These are phyloP conservation scores for Acronicta psi DNA, from an alignment of 2,888 invertebrate genomes.

Conservation along the genomic window DNA sequence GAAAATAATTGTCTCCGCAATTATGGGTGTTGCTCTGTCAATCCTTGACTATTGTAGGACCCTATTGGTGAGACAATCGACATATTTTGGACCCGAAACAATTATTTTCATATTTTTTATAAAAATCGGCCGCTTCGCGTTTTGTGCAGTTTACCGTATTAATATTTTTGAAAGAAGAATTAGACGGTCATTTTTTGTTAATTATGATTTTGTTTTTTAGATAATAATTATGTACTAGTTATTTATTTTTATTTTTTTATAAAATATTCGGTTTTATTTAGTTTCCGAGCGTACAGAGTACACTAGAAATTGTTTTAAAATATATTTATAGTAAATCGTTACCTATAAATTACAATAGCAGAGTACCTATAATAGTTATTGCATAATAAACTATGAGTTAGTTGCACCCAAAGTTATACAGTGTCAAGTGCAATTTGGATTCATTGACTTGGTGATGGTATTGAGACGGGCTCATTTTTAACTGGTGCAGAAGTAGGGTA, in stretches of 20 bases:
- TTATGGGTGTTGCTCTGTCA: slow-evolving; percentile 4
- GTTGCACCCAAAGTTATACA: neutral
- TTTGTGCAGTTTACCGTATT: neutral
- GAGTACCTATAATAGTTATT: too few species aligned
- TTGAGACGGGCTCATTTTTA: neutral
- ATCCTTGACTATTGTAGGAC: neutral
- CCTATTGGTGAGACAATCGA: slow-evolving; percentile 14
- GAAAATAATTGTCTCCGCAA: neutral
- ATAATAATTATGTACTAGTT: neutral
- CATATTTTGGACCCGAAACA: neutral
- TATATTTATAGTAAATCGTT: neutral
- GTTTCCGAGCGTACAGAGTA: neutral
- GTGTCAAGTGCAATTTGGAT: slow-evolving; percentile 1
- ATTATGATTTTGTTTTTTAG: neutral
- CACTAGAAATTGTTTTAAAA: neutral
- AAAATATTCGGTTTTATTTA: neutral
- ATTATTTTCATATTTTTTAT: slow-evolving; percentile 2
- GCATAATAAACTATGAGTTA: neutral
- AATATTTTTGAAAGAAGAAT: neutral
- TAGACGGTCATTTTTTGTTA: neutral
- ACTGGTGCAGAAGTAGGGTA: neutral
- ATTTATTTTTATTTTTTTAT: neutral
- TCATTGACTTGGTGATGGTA: neutral
- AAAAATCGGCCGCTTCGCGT: neutral
- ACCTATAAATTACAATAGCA: too few species aligned